Evolutionary conservation across 2,113 vertebrate genomes (phyloP).

Genomic region (Dasyprocta punctata): DNA sequence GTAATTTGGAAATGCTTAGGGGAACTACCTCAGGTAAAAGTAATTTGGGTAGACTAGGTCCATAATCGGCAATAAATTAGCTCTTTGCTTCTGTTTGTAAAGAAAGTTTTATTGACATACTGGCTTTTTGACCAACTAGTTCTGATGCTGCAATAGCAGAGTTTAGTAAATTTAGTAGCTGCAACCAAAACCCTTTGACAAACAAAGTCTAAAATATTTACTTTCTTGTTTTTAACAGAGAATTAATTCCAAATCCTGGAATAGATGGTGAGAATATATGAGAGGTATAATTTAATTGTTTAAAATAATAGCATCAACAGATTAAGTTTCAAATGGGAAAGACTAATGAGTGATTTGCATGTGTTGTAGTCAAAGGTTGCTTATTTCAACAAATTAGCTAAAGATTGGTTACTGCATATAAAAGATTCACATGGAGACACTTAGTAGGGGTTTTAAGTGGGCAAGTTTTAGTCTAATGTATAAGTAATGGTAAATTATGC

Average conservation of each 20-base stretch:
- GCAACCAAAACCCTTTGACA: neutral
- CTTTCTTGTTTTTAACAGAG: neutral
- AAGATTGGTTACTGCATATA: neutral
- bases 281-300: neutral
- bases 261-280: neutral
- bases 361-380: neutral
- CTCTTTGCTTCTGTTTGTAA: neutral
- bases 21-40: neutral
- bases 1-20: neutral
- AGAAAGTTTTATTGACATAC: neutral
- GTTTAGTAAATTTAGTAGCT: neutral
- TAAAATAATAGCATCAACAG: neutral
- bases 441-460: neutral
- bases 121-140: neutral
- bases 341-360: neutral
- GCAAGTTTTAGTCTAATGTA: neutral
- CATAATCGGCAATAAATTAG: neutral
- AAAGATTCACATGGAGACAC: neutral
- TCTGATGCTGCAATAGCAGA: neutral
- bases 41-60: accelerated
- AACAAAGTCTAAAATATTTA: neutral
- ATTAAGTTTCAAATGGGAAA: neutral
- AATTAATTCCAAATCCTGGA: neutral
- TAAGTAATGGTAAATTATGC: neutral
- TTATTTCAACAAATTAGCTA: neutral